Evolutionary conservation across 2,797 vertebrate species (phyloP).

Genomic region (Acanthurus lineatus): DNA sequence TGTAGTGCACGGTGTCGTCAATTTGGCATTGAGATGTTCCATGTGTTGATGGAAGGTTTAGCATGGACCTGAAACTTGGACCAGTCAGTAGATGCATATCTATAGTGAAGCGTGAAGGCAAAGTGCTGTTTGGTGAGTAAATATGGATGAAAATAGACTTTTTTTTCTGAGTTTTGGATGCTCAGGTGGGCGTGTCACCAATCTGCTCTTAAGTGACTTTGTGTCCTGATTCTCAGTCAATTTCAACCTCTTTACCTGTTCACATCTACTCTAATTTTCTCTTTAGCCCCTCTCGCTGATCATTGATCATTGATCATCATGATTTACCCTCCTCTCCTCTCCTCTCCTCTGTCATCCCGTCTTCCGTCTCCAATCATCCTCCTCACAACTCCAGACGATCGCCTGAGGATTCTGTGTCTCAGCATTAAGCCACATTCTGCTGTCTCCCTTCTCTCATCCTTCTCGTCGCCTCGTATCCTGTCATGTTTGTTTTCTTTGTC

Average conservation of each 20-base stretch:
- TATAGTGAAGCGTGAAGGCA: background rate
- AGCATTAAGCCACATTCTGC: slow-evolving; percentile 2
- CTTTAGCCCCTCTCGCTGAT: slow-evolving; percentile 27
- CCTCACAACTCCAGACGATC: slow-evolving; percentile 14
- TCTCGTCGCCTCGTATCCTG: slow-evolving; percentile 18
- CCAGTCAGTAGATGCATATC: no score
- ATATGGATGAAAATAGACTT: slow-evolving; percentile 19
- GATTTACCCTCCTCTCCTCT: background rate
- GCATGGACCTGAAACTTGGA: no score
- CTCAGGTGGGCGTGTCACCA: slow-evolving; percentile 34
- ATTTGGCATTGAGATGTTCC: background rate
- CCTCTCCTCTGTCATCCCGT: background rate
- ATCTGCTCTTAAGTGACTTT: slow-evolving; percentile 22
- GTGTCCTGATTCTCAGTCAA: slow-evolving; percentile 4
- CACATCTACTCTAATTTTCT: slow-evolving; percentile 29
- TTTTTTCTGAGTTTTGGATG: slow-evolving; percentile 12
- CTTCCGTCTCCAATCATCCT: background rate
- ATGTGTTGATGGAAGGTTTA: background rate
- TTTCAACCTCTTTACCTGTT: slow-evolving; percentile 16
- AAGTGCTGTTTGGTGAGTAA: background rate
- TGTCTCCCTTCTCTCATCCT: slow-evolving; percentile 13
- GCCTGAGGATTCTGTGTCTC: slow-evolving; percentile 25
- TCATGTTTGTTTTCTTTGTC: slow-evolving; percentile 48
- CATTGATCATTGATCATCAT: no score
- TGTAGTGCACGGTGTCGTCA: background rate